These are phyloP conservation scores for Latrodectus hesperus DNA, from an alignment of 2,888 invertebrate species.

Conservation along the genomic window DNA sequence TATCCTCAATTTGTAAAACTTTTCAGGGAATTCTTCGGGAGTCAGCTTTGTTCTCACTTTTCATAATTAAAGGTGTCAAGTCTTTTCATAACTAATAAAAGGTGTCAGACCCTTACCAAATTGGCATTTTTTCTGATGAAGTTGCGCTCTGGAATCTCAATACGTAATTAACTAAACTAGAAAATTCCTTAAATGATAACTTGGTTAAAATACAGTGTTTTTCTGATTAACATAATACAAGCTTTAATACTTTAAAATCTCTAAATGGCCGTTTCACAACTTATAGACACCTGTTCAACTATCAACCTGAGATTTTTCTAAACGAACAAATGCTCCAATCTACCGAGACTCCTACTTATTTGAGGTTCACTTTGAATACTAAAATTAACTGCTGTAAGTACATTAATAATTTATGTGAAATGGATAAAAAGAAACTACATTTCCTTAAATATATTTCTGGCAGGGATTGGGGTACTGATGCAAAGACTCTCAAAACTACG, in stretches of 20 bases:
- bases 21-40: no score
- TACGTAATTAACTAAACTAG: no score
- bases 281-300: background rate
- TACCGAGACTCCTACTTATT: background rate
- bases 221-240: background rate
- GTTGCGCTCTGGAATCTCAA: no score
- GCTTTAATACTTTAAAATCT: background rate
- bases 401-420: background rate
- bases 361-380: background rate
- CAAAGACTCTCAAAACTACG: conserved; percentile 14
- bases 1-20: no score
- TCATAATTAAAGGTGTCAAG: no score
- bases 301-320: background rate
- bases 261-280: background rate
- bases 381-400: background rate
- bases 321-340: background rate
- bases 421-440: background rate
- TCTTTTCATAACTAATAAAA: no score
- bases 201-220: background rate
- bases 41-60: no score
- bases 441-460: background rate
- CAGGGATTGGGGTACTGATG: conserved; percentile 7
- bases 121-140: no score
- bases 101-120: no score
- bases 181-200: no score